Base-by-base conservation (phyloP, 1,140 invertebrate genomes). In the Heterodera carotae region DNA sequence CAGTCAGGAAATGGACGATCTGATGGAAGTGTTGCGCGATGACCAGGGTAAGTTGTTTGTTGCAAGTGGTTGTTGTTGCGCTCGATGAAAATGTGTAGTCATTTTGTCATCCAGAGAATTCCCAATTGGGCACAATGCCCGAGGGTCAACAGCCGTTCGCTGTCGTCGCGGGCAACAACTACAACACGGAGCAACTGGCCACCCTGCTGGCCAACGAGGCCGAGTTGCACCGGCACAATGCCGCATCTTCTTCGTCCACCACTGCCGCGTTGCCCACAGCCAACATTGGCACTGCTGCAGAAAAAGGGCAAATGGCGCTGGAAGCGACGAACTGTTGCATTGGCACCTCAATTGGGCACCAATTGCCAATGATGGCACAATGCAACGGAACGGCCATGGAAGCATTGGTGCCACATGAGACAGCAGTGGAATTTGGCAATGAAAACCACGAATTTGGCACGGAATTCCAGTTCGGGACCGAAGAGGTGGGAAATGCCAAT, bases 11-110 rank as follows among this genome's bases (percentile, higher is more conserved):
- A 74, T 74, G 72, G 56, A 74, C 33, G 72, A 74, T 34, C 64
- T 74, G 64, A 74, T 74, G 72, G 72, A 74, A 34, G 72, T 74
- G 25, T 62, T 74, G 36, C 72, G 64, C 25, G 64, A 74, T 34
- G 72, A 74, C 53, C 72, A 74, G 64, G 62, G 33, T 29, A 27
- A 66, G 6, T 43, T 8, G 12, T 43, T 43, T 8, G 12, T 43
- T 43, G 12, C n/a, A 43, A 8, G 39, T 43, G 12, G 12, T 43
- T 43, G 12, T 6, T 0, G 39, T 8, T 43, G 39, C 36, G 6
- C 39, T 2, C 0, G 12, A 12, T 43, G 2, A 43, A 43, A 43
- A 43, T 43, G 2, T 6, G 39, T 43, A 7, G 39, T 10, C 0
- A 43, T 43, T 43, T 43, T 43, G 39, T 12, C 3, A 7, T 43